These are phyloP conservation scores for Clarias batrachus DNA, from an alignment of 2,113 vertebrate species.

Conservation along the genomic window DNA sequence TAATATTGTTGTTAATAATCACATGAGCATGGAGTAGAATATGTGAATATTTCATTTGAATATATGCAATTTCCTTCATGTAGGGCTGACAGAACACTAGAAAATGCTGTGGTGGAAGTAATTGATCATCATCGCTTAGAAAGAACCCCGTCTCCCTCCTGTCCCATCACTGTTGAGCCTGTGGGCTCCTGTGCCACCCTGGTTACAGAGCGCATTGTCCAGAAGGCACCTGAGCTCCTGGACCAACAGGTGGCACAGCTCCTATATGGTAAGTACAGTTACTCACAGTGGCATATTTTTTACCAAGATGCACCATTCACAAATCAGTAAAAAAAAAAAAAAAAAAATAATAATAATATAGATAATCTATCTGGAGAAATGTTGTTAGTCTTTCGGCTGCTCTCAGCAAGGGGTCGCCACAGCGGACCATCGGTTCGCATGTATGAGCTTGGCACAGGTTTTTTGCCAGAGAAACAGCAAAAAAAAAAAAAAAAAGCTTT, in stretches of 20 bases:
- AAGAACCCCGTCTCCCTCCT: slow-evolving; percentile 62
- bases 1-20: not conserved
- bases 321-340: not conserved
- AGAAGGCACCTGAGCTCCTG: slow-evolving; percentile 77
- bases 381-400: too few relatives aligned
- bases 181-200: slow-evolving; percentile 91
- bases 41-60: not conserved
- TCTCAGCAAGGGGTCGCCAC: too few relatives aligned
- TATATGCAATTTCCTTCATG: not conserved
- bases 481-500: not conserved
- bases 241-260: slow-evolving; percentile 77
- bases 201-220: slow-evolving; percentile 82
- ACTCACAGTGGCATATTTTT: not conserved
- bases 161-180: slow-evolving; percentile 72
- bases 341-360: not conserved
- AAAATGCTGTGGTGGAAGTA: slow-evolving; percentile 81
- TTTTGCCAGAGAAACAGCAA: not conserved
- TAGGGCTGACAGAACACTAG: slow-evolving; percentile 79
- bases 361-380: not conserved
- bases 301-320: not conserved
- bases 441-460: too few relatives aligned
- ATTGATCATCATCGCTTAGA: slow-evolving; percentile 85
- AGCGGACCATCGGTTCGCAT: too few relatives aligned
- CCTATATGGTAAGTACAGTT: slow-evolving; percentile 78
- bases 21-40: not conserved